These are phyloP conservation scores for Esox lucius DNA, from an alignment of 2,797 vertebrate genomes.

Conservation along the genomic window DNA sequence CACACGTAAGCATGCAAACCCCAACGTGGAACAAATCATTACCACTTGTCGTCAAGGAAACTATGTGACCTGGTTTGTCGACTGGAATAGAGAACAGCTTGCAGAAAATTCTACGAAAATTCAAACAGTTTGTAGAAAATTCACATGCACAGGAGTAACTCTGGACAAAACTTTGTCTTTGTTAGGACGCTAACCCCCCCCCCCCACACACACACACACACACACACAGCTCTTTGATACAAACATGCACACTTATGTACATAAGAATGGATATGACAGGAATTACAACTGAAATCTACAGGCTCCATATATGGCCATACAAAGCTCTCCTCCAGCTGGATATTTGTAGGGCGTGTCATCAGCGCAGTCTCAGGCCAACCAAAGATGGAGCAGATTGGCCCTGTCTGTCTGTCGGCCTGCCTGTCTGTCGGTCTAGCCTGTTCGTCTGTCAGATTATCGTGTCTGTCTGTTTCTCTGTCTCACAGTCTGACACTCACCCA, in stretches of 20 bases:
- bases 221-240: slow-evolving; percentile 10
- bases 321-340: slow-evolving; percentile 50
- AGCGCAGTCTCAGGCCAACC: slow-evolving; percentile 33
- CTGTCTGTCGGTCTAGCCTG: neutral
- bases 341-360: slow-evolving; percentile 64
- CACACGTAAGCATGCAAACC: slow-evolving; percentile 25
- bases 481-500: neutral
- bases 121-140: too few species aligned
- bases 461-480: neutral
- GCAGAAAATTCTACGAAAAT: neutral
- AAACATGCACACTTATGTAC: slow-evolving; percentile 22
- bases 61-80: neutral
- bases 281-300: slow-evolving; percentile 26
- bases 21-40: slow-evolving; percentile 5
- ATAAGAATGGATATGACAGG: neutral
- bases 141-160: neutral
- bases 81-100: neutral
- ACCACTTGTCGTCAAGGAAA: neutral
- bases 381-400: neutral
- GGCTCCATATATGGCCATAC: slow-evolving; percentile 72
- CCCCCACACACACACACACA: neutral
- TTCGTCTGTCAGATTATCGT: neutral
- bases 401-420: neutral
- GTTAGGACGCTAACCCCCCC: too few species aligned
- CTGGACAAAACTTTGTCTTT: neutral